Conservation (phyloP, 2,888 invertebrate genomes). For the Hartigia nigra region DNA sequence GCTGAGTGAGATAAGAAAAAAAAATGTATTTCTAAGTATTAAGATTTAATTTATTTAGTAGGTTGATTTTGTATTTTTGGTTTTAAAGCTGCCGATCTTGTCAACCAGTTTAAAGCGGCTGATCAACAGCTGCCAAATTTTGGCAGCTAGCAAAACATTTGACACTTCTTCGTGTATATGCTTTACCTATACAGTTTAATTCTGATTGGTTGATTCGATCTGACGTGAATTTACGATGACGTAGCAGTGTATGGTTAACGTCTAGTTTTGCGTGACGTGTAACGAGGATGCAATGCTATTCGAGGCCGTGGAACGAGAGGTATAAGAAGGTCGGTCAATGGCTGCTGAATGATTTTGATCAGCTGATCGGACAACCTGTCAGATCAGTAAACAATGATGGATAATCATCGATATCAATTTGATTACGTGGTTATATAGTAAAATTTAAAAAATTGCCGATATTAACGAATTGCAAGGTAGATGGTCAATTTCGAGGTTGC, state of each 20-base stretch:
- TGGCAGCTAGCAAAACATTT: background rate
- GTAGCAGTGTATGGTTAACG: background rate
- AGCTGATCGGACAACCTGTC: slow-evolving; percentile 3
- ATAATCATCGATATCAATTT: background rate
- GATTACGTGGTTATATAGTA: background rate
- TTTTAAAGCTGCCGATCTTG: background rate
- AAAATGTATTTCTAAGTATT: too few relatives aligned
- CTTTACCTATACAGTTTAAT: background rate
- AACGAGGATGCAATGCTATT: background rate
- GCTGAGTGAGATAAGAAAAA: background rate
- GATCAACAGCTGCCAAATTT: background rate
- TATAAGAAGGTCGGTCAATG: background rate
- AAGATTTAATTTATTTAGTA: background rate
- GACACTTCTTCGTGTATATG: background rate
- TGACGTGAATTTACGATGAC: background rate
- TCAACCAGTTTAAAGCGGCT: background rate
- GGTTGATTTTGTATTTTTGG: background rate
- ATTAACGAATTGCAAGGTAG: slow-evolving; percentile 3
- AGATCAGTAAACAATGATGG: slow-evolving; percentile 7
- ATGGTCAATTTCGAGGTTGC: background rate
- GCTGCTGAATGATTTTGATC: background rate
- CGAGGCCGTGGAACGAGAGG: background rate
- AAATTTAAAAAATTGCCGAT: background rate
- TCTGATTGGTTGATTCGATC: background rate
- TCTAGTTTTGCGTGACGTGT: background rate